phyloP scores from a whole-genome alignment of 1,140 invertebrate genomes.

The Caenorhabditis remanei region DNA sequence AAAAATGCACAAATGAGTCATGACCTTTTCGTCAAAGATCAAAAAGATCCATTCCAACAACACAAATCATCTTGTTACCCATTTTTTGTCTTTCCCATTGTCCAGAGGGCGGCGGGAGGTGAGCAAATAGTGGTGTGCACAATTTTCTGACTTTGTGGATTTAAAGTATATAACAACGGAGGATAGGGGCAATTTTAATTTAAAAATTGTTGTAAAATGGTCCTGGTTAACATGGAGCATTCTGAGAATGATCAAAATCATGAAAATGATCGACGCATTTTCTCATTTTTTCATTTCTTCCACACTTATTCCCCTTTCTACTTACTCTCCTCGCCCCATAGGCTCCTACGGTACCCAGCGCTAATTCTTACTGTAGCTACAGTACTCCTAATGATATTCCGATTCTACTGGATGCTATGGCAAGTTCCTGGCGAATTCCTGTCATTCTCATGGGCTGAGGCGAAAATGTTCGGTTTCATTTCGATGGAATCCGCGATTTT shows the following conservation, averaged over 20 bases:
- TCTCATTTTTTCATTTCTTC: neutral
- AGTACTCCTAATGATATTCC: neutral
- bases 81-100: neutral
- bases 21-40: neutral
- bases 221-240: neutral
- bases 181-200: neutral
- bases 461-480: neutral
- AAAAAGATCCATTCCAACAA: slow-evolving; percentile 8
- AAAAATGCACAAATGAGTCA: neutral
- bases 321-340: neutral
- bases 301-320: neutral
- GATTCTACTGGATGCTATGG: neutral
- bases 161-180: neutral
- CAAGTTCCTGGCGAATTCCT: neutral
- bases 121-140: neutral
- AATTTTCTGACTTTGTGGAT: neutral
- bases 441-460: neutral
- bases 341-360: neutral
- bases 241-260: neutral
- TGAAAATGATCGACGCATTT: neutral
- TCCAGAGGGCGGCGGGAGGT: neutral
- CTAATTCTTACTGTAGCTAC: neutral
- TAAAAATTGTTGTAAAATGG: neutral
- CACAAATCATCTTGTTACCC: neutral
- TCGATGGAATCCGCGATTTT: neutral